Evolutionary conservation across 2,113 vertebrate genomes (phyloP), one percentile per base, ranked within the genome.

Genomic region (Neolamprologus devosi): DNA sequence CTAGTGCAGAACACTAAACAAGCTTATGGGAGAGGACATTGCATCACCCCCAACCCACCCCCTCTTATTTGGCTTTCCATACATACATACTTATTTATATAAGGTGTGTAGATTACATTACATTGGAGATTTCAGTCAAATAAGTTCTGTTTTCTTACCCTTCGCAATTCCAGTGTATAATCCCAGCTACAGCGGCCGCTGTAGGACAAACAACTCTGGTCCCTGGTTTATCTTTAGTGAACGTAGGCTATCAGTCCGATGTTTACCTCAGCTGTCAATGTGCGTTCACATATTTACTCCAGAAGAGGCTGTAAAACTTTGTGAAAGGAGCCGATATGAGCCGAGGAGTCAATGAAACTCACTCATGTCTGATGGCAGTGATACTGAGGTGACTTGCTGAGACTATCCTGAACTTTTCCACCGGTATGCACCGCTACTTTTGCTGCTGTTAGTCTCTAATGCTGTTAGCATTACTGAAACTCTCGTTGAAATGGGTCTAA

Each of bases 331-430:
- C 35, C 11, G 2, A 68, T 40, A 68, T 40, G 35, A 40, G 63
- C 58, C 1, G 35, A 40, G 33, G 35, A 40, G 35, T 40, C 63
- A 68, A 13, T 68, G 63, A 68, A 68, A 37, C 19, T 40, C 35
- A 68, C 7, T 68, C n/a, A 1, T 40, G 35, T 40, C 63, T 68
- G 63, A 68, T 68, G 19, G 6, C 19, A 21, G 63, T 40, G 63
- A 40, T 14, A 40, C 35, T 68, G 63, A 68, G 35, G 63, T 68
- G 63, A 40, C 11, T 68, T 68, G 35, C 35, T 68, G 63, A 68
- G 63, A 14, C 33, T 40, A 68, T 23, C 35, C 35, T 14, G 7
- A 40, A 40, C 63, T 40, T 23, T 68, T 68, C 63, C 11, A 40
- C 0, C 2, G 1, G 63, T 6, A 6, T 40, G 63, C 35, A 21